A percentile compares a stretch with the other conserved stretches of the same genome.
Conservation (phyloP, 2,888 invertebrate genomes). For the Dasysyrphus albostriatus region DNA sequence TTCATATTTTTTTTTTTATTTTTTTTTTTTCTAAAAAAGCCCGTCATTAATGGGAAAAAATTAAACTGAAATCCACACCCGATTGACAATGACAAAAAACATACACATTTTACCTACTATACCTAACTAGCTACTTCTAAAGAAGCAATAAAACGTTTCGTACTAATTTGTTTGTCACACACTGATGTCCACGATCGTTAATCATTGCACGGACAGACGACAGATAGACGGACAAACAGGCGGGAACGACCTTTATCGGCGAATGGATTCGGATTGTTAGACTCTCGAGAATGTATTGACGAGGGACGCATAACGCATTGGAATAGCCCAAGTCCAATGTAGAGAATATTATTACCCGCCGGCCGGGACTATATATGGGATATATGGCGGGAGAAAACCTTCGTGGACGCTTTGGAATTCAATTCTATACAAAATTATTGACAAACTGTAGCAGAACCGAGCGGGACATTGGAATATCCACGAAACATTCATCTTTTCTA, state of each 20-base stretch:
- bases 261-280: constrained; percentile 41
- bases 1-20: constrained; percentile 60
- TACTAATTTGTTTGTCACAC: constrained; percentile 75
- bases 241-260: constrained; percentile 57
- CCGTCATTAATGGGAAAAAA: constrained; percentile 60
- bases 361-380: constrained; percentile 37
- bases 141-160: constrained; percentile 69
- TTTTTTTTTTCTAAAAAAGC: constrained; percentile 30
- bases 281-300: constrained; percentile 38
- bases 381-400: constrained; percentile 25
- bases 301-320: constrained; percentile 11
- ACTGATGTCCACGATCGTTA: constrained; percentile 62
- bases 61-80: constrained; percentile 71
- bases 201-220: constrained; percentile 55
- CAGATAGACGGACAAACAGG: constrained; percentile 2
- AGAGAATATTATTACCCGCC: constrained; percentile 35
- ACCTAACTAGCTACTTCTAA: constrained; percentile 2
- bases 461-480: constrained; percentile 2
- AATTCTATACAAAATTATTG: constrained; percentile 48
- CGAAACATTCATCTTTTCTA: constrained; percentile 56
- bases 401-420: constrained; percentile 63
- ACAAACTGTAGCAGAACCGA: constrained; percentile 1
- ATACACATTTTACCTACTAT: constrained; percentile 9
- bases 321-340: not conserved
- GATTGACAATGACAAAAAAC: constrained; percentile 68